Evolutionary conservation across 2,113 vertebrate genomes (phyloP), one percentile per base, ranked within the genome.

Genomic region (Tenebrosternarchus preto): DNA sequence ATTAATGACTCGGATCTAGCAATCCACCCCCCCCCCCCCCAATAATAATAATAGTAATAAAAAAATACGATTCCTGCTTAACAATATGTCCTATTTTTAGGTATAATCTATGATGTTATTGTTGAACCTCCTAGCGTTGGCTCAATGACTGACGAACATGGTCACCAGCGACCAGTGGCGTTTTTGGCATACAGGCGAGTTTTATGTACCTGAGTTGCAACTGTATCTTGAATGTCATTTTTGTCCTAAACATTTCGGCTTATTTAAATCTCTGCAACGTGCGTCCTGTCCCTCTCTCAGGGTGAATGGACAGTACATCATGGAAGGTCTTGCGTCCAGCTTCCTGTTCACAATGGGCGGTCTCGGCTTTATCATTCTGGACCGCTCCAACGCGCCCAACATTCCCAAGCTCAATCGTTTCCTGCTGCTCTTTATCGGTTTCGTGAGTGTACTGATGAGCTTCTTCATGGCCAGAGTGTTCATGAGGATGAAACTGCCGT

Each of bases 401-500:
- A 98, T 99, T 88, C 97, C 98, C 46, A 99, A 99, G 87, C 92
- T 99, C 84, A 99, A 99, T 85, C 95, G 98, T 76, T 99, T 99
- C 93, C 93, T 99, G 78, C 86, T 99, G 70, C 93, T 99, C 15
- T 99, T 99, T 88, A 99, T 99, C 80, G 98, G 98, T 19, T 98
- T 98, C 71, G 95, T 99, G 86, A 98, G 97, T 0, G 97, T 99
- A 19, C 94, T 99, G 15, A 90, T 99, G 88, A 98, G 97, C 89
- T 99, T 99, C 90, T 99, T 99, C 93, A 99, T 99, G 97, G 98
- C 98, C 77, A 92, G 98, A 88, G 97, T 99, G 57, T 99, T 99
- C 91, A 99, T 99, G 98, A 95, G 98, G 84, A 99, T 99, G 97
- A 99, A 99, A 85, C 90, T 99, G 86, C 98, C 97, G 98, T 99